Conservation (phyloP, 2,113 vertebrate genomes). For the Formicarius rufipectus region DNA sequence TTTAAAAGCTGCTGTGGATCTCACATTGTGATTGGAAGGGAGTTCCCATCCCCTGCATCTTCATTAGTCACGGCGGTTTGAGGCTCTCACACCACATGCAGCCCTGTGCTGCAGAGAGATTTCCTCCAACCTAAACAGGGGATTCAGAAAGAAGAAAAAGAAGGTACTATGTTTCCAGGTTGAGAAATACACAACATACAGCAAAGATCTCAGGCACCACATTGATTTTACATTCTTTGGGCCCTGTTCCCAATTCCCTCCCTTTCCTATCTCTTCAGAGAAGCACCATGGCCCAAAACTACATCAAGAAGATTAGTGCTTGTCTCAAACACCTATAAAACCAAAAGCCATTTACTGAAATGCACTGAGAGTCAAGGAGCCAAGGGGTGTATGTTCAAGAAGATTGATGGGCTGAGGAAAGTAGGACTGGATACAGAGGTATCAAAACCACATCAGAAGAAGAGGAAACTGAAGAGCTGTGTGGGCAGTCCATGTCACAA, state of each 20-base stretch:
- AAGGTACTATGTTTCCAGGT: neutral
- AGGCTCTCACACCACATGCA: neutral
- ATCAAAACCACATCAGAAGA: neutral
- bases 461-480: neutral
- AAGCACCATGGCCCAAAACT: neutral
- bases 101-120: neutral
- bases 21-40: neutral
- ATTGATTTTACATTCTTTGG: neutral
- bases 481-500: neutral
- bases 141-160: neutral
- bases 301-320: neutral
- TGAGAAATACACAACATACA: neutral
- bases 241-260: neutral
- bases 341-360: neutral
- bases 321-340: neutral
- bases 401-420: neutral
- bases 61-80: neutral
- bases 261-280: neutral
- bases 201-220: neutral
- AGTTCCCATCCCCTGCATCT: neutral
- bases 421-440: neutral
- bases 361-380: neutral
- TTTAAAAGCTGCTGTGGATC: neutral
- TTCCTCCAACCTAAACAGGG: neutral
- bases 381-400: neutral